Conservation (phyloP, 1,140 invertebrate genomes). For the Aphaenogaster ashmeadi region DNA sequence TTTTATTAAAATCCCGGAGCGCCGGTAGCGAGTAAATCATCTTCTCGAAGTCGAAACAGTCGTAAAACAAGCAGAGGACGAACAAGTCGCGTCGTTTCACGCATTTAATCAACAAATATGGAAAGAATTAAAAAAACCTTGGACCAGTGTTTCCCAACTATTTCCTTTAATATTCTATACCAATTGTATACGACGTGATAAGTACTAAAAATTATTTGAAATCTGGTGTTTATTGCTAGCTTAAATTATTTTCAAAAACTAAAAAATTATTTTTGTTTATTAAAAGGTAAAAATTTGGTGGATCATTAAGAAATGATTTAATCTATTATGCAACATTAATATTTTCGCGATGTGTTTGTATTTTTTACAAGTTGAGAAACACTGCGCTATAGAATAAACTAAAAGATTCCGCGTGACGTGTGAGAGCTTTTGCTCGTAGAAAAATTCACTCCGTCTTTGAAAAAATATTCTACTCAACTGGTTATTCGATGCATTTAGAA, state of each 20-base stretch:
- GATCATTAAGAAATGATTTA: neutral
- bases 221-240: neutral
- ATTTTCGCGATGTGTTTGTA: neutral
- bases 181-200: neutral
- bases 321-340: neutral
- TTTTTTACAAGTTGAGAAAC: neutral
- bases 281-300: neutral
- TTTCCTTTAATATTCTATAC: neutral
- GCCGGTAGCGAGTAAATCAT: conserved; percentile 60
- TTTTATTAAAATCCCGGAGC: conserved; percentile 67
- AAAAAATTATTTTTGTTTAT: neutral
- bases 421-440: neutral
- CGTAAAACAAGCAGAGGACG: conserved; percentile 46
- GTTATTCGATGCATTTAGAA: neutral
- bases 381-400: neutral
- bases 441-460: neutral
- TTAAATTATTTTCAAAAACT: neutral
- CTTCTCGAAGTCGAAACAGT: conserved; percentile 55
- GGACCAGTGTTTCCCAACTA: neutral
- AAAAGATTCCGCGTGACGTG: neutral
- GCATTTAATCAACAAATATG: conserved; percentile 49
- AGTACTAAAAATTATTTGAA: neutral
- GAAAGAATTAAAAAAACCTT: conserved; percentile 53
- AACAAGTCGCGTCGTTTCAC: neutral
- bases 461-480: neutral